phyloP scores from a whole-genome alignment of 2,888 invertebrate species.

The Dryocosmus kuriphilus region DNA sequence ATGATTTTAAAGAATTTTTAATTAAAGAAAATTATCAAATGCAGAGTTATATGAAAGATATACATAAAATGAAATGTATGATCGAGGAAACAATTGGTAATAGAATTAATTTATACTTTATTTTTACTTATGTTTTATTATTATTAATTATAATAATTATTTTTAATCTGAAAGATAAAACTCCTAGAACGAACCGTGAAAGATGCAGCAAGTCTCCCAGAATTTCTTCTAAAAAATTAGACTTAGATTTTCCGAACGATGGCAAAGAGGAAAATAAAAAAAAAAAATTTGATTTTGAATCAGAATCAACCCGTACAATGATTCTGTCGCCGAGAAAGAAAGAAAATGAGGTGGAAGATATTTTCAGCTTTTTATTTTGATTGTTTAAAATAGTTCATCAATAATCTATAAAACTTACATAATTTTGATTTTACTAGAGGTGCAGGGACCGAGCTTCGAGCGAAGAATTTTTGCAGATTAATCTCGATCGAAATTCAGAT shows the following conservation, averaged over 20 bases:
- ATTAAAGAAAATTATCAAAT: slow-evolving; percentile 15
- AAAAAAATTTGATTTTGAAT: neutral
- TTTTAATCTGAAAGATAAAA: neutral
- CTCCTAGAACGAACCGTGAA: neutral
- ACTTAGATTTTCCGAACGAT: too few relatives aligned
- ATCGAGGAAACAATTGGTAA: slow-evolving; percentile 29
- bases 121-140: neutral
- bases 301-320: neutral
- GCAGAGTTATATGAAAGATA: neutral
- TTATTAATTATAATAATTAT: neutral
- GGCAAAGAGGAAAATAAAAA: neutral
- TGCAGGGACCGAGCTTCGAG: neutral
- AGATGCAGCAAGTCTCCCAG: neutral
- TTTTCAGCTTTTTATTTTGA: neutral
- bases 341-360: neutral
- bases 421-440: slow-evolving; percentile 6
- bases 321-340: neutral
- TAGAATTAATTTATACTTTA: neutral
- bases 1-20: slow-evolving; percentile 22
- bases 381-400: neutral
- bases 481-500: neutral
- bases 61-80: neutral
- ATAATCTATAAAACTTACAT: neutral
- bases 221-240: too few relatives aligned
- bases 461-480: neutral